Conservation (phyloP, 2,888 invertebrate genomes). For the Salticus scenicus region DNA sequence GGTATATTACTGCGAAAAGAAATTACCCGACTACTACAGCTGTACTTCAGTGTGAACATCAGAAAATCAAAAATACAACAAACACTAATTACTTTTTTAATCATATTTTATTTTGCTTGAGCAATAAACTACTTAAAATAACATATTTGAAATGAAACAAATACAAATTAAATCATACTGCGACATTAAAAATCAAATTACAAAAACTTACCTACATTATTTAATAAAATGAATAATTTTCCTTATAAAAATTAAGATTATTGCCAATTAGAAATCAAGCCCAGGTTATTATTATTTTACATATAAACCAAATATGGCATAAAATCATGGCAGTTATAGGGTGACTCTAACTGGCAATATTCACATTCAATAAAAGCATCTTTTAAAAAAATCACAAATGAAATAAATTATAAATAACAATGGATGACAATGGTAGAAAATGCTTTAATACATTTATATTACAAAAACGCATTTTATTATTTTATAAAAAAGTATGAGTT, state of each 20-base stretch:
- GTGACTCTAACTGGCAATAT: neutral
- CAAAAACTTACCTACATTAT: neutral
- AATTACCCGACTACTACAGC: too few species aligned
- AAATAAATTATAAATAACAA: neutral
- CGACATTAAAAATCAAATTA: neutral
- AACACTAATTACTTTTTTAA: neutral
- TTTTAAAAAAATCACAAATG: neutral
- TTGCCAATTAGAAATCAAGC: neutral
- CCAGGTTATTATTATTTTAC: neutral
- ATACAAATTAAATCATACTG: neutral
- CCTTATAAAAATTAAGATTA: neutral
- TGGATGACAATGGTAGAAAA: neutral
- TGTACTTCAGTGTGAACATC: too few species aligned
- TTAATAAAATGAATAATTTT: too few species aligned
- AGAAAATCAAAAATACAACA: too few species aligned
- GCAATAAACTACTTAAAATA: neutral
- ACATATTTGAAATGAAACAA: neutral
- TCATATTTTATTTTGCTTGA: neutral
- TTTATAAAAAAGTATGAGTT: constrained; percentile 19
- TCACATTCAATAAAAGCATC: neutral
- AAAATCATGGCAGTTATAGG: neutral
- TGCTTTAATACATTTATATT: constrained; percentile 7
- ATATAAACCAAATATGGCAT: neutral
- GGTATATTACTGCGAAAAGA: too few species aligned
- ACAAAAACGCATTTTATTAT: constrained; percentile 11